phyloP scores from a whole-genome alignment of 2,888 invertebrate genomes.

The Cephus rjabovi region DNA sequence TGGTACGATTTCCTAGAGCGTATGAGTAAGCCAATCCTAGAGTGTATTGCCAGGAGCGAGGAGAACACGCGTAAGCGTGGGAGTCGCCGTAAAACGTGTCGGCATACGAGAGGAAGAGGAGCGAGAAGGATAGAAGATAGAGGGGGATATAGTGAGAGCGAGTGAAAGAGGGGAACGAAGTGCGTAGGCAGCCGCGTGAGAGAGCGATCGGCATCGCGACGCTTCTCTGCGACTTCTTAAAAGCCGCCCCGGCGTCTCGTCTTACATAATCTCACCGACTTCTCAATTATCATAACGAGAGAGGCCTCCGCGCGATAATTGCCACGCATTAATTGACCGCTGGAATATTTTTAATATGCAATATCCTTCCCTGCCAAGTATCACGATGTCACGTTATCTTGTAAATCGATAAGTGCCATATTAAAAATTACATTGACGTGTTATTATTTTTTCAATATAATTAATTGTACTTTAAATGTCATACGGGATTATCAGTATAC shows the following conservation, averaged over 20 bases:
- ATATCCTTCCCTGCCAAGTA: background rate
- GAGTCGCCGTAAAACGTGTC: background rate
- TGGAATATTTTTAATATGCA: background rate
- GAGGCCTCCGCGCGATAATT: background rate
- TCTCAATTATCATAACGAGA: constrained; percentile 20
- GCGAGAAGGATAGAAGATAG: background rate
- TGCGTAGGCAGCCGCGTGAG: constrained; percentile 27
- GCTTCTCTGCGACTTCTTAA: constrained; percentile 4
- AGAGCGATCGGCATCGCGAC: constrained; percentile 6
- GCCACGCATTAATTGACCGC: background rate
- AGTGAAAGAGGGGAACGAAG: background rate
- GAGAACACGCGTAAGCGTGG: constrained; percentile 29
- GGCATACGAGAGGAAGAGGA: background rate
- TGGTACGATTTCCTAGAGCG: constrained; percentile 13
- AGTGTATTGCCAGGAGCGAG: constrained; percentile 5
- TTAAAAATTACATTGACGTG: background rate
- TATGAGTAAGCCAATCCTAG: constrained; percentile 21
- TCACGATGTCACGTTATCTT: background rate
- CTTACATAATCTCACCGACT: constrained; percentile 22
- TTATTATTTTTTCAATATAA: background rate
- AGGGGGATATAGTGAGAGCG: background rate
- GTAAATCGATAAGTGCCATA: background rate
- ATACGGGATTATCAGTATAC: background rate
- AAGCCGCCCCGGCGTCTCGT: constrained; percentile 17
- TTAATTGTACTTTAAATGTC: background rate